Evolutionary conservation across 2,113 vertebrate genomes (phyloP).

Genomic region (Toxostoma redivivum): DNA sequence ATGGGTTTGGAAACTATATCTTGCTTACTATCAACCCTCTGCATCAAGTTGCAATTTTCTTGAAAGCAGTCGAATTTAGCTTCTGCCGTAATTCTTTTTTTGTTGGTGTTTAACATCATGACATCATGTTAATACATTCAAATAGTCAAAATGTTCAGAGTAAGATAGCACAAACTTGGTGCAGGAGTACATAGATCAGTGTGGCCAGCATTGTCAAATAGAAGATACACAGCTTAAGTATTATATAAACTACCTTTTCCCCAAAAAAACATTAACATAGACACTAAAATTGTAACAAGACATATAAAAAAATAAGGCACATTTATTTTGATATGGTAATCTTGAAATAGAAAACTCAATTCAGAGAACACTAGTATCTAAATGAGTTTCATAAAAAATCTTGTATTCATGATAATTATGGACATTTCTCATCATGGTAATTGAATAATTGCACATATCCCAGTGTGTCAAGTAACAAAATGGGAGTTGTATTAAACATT

Average conservation of each 20-base stretch:
- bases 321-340: constrained; percentile 79
- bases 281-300: constrained; percentile 77
- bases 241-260: constrained; percentile 63
- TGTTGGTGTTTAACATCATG: constrained; percentile 38
- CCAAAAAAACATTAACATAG: constrained; percentile 58
- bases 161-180: constrained; percentile 67
- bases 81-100: constrained; percentile 41
- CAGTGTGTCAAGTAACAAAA: constrained; percentile 79
- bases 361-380: constrained; percentile 68
- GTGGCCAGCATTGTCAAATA: constrained; percentile 69
- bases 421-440: constrained; percentile 61
- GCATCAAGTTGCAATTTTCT: constrained; percentile 57
- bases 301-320: constrained; percentile 85
- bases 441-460: constrained; percentile 80
- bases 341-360: constrained; percentile 79
- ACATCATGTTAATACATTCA: constrained; percentile 74
- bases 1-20: constrained; percentile 13
- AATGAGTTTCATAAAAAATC: constrained; percentile 76
- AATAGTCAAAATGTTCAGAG: constrained; percentile 75
- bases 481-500: constrained; percentile 56
- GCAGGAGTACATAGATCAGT: constrained; percentile 68
- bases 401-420: constrained; percentile 52
- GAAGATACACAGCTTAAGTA: constrained; percentile 60
- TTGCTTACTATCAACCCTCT: constrained; percentile 43
- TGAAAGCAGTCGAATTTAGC: constrained; percentile 65